phyloP scores from a whole-genome alignment of 30 jellyfish, hydroid and myxozoan species.

The Nemopilema nomurai region DNA sequence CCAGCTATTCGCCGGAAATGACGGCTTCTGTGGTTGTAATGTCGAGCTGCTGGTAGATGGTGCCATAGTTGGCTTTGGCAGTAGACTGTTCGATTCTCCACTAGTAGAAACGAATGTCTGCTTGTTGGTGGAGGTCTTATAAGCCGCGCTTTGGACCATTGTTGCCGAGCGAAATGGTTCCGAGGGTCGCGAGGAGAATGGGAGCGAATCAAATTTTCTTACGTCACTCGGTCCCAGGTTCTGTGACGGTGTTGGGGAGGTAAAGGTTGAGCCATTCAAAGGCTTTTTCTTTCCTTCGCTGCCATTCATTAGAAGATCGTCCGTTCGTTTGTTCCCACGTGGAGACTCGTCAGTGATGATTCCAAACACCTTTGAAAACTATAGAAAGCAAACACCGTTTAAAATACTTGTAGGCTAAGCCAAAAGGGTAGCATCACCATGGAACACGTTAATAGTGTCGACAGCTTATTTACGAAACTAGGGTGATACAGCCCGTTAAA shows the following conservation, averaged over 20 bases:
- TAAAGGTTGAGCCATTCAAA: neutral
- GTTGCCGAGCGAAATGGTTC: neutral
- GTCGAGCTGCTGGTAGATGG: constrained; percentile 2
- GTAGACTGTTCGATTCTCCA: neutral
- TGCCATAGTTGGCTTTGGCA: neutral
- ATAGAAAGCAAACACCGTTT: neutral
- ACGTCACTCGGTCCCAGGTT: neutral
- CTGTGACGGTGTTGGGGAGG: neutral
- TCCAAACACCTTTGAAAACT: constrained; percentile 60
- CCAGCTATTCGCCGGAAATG: neutral
- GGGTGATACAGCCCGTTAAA: neutral
- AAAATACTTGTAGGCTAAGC: no score
- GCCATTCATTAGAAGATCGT: constrained; percentile 11
- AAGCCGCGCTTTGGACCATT: neutral
- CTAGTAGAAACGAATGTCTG: neutral
- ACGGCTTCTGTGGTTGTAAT: constrained; percentile 9
- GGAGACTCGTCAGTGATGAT: constrained; percentile 20
- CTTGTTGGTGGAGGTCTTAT: neutral
- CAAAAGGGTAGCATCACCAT: neutral
- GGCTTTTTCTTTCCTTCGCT: neutral
- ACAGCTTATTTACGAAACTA: no score
- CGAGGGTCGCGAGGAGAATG: neutral
- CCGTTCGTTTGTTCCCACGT: neutral
- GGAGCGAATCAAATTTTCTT: neutral
- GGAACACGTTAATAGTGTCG: neutral